Evolutionary conservation across 92 coral and sea anemone genomes (phyloP).

Genomic region (Isaurus tuberculatus): DNA sequence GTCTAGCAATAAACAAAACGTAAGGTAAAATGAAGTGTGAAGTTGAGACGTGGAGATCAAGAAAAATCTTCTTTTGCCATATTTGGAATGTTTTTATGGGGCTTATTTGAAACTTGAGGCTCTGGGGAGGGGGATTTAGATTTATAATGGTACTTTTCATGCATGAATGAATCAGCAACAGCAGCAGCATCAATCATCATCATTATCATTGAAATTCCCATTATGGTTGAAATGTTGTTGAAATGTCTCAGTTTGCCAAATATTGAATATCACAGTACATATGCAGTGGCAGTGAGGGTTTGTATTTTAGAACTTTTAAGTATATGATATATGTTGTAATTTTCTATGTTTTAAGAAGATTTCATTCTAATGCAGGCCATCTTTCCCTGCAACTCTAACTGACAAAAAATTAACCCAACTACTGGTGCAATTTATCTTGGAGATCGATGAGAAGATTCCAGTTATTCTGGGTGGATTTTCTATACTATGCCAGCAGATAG

Average conservation of each 20-base stretch:
- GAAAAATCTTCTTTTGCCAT: too few species aligned
- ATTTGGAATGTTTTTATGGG: too few species aligned
- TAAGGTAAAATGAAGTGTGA: not conserved
- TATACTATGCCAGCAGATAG: not conserved
- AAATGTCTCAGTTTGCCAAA: not conserved
- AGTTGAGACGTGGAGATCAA: not conserved
- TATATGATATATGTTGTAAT: not conserved
- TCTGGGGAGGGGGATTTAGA: too few species aligned
- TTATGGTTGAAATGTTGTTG: too few species aligned
- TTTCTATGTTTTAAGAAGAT: not conserved
- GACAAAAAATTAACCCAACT: conserved; percentile 47
- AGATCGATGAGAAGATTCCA: conserved; percentile 49
- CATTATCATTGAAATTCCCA: not conserved
- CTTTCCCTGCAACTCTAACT: conserved; percentile 16
- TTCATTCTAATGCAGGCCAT: not conserved
- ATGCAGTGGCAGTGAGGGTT: not conserved
- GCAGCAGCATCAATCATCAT: too few species aligned
- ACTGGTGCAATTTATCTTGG: conserved; percentile 51
- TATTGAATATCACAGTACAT: not conserved
- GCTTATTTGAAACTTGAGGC: too few species aligned
- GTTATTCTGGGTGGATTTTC: conserved; percentile 38
- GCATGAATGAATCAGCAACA: too few species aligned
- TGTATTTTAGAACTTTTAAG: not conserved
- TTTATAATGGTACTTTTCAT: too few species aligned
- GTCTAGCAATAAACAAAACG: not conserved